Evolutionary conservation across 2,888 invertebrate genomes (phyloP), one percentile per base, ranked within the genome.

Genomic region (Caenorhabditis sulstoni): DNA sequence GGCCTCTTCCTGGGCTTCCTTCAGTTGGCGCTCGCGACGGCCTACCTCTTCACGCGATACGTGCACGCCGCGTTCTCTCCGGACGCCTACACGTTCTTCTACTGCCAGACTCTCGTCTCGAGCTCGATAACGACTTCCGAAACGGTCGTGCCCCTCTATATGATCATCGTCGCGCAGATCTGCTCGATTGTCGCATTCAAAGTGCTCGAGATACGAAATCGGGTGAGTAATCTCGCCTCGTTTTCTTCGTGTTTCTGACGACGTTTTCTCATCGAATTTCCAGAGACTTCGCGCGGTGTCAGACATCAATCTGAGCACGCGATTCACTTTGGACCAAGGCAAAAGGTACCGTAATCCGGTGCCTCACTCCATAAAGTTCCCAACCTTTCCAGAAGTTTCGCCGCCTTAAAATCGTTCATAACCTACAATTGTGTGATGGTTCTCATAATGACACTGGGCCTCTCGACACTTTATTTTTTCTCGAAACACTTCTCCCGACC

Each of bases 281-380:
- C 70, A 70, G 70, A 44, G 45, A 20, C 57, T 71, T 20, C 71
- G 71, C 5, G 57, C 37, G 41, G 55, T 71, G 1, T 20, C 45
- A 0, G 70, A 71, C 29, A 62, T 71, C 22, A 71, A 71, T 47
- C 20, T 71, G 39, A 71, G 70, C 49, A 29, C 61, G 3, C 16
- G 53, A 22, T 71, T 62, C 20, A 71, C 70, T n/a, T 22, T 71
- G 47, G 70, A 71, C 45, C 70, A 71, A 62, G 23, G 53, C 35
- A n/a, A n/a, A n/a, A n/a, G n/a, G 16, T 11, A 29, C 9, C 29
- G 12, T 59, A 22, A 16, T 18, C 39, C 22, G 7, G 9, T 20
- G n/a, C 14, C n/a, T n/a, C 20, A 44, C 22, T 44, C 12, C 20
- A 44, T n/a, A 23, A 45, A 47, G n/a, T n/a, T 59, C 35, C 16